These are phyloP conservation scores for Menidia beryllina DNA, from an alignment of 2,113 vertebrate genomes.

Conservation along the genomic window DNA sequence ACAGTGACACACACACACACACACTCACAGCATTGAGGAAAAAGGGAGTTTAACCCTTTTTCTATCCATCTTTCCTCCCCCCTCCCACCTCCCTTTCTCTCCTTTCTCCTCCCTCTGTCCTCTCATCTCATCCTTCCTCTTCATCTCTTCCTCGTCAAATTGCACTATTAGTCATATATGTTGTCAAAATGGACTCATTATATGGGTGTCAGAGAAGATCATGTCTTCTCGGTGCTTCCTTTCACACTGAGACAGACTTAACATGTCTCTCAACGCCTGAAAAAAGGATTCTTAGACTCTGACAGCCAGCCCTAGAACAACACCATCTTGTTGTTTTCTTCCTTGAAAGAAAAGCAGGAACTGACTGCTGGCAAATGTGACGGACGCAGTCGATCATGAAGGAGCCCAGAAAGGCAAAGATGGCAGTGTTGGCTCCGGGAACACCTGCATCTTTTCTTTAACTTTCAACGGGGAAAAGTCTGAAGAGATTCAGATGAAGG, in stretches of 20 bases:
- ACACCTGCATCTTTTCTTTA: slow-evolving; percentile 1
- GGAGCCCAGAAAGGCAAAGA: not conserved
- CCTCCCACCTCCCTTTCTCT: slow-evolving; percentile 4
- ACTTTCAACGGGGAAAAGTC: not conserved
- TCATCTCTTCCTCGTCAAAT: slow-evolving; percentile 72
- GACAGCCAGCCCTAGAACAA: slow-evolving; percentile 13
- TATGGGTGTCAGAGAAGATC: slow-evolving; percentile 67
- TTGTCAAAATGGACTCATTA: slow-evolving; percentile 73
- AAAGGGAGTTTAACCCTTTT: slow-evolving; percentile 89
- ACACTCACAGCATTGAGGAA: slow-evolving; percentile 68
- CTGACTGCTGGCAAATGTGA: slow-evolving; percentile 18
- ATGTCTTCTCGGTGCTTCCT: slow-evolving; percentile 57
- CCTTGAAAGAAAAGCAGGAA: slow-evolving; percentile 5
- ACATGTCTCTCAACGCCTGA: slow-evolving; percentile 33
- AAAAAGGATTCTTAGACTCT: slow-evolving; percentile 29
- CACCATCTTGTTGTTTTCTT: slow-evolving; percentile 15
- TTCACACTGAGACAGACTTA: slow-evolving; percentile 38
- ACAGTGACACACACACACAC: too few relatives aligned
- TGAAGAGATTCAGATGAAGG: not conserved
- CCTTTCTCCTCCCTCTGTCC: slow-evolving; percentile 20
- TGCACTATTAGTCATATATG: slow-evolving; percentile 72
- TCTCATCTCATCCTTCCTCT: slow-evolving; percentile 42
- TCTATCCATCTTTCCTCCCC: slow-evolving; percentile 68
- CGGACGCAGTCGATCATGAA: not conserved
- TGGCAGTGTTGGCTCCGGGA: not conserved